Conservation (phyloP, 2,888 invertebrate genomes). For the Pyrrhia umbra region DNA sequence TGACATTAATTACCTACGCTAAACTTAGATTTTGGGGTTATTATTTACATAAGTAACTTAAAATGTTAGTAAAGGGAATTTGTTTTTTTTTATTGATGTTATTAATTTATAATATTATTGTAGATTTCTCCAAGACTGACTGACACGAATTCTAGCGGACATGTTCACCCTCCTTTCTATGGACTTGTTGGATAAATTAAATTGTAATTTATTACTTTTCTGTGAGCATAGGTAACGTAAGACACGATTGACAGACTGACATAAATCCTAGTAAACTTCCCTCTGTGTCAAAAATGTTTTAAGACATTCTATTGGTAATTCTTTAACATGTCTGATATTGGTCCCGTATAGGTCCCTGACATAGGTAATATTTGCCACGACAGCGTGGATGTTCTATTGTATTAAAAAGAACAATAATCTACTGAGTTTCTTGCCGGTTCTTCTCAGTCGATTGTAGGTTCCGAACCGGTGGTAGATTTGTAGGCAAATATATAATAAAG, state of each 20-base stretch:
- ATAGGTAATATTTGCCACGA: slow-evolving; percentile 48
- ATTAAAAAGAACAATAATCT: slow-evolving; percentile 51
- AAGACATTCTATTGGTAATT: background rate
- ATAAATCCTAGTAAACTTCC: background rate
- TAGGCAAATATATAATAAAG: slow-evolving; percentile 25
- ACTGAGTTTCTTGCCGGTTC: slow-evolving; percentile 88
- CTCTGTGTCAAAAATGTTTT: slow-evolving; percentile 5
- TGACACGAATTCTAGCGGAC: slow-evolving; percentile 48
- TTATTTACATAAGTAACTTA: too few relatives aligned
- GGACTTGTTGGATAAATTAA: background rate
- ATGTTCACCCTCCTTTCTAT: slow-evolving; percentile 6
- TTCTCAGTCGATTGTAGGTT: slow-evolving; percentile 84
- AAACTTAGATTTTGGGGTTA: slow-evolving; percentile 24
- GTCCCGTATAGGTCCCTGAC: slow-evolving; percentile 54
- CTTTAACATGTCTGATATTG: slow-evolving; percentile 30
- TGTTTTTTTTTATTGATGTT: background rate
- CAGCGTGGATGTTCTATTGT: slow-evolving; percentile 30
- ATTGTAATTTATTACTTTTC: background rate
- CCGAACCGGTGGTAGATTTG: slow-evolving; percentile 79
- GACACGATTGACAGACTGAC: slow-evolving; percentile 24
- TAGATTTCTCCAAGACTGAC: slow-evolving; percentile 33
- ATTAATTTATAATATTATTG: background rate
- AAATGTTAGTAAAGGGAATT: background rate
- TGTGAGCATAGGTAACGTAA: slow-evolving; percentile 37
- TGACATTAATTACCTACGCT: slow-evolving; percentile 22